Evolutionary conservation across 2,888 invertebrate species (phyloP).

Genomic region (Automeris io): DNA sequence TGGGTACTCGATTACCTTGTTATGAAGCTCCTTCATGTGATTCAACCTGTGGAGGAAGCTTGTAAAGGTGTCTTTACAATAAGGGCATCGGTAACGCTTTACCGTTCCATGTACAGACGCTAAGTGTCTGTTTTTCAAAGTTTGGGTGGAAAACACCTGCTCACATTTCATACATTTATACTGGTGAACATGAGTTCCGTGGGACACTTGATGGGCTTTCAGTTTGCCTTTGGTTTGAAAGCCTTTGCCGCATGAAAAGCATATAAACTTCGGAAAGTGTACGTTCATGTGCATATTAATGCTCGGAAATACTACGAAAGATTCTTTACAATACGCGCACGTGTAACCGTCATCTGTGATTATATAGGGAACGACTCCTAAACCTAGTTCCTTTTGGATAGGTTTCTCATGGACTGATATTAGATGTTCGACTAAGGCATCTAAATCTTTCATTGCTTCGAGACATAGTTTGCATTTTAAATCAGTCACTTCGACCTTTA

Average conservation of each 20-base stretch:
- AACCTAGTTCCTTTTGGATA: constrained; percentile 33
- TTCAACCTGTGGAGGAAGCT: constrained; percentile 43
- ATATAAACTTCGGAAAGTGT: constrained; percentile 62
- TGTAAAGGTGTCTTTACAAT: constrained; percentile 52
- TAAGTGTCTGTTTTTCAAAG: constrained; percentile 41
- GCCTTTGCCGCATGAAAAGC: constrained; percentile 56
- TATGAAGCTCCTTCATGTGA: constrained; percentile 44
- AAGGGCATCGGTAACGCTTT: constrained; percentile 23
- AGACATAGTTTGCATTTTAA: constrained; percentile 51
- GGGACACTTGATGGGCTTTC: constrained; percentile 45
- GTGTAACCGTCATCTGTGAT: constrained; percentile 34
- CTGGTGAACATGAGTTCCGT: constrained; percentile 26
- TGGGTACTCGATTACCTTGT: constrained; percentile 47
- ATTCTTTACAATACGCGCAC: constrained; percentile 45
- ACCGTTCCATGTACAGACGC: constrained; percentile 36
- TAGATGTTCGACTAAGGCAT: constrained; percentile 46
- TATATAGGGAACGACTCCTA: constrained; percentile 52
- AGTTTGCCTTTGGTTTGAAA: constrained; percentile 46
- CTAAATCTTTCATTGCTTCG: constrained; percentile 29
- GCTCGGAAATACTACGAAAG: constrained; percentile 49
- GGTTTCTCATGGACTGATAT: constrained; percentile 39
- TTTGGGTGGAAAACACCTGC: constrained; percentile 35
- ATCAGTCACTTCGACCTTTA: constrained; percentile 54
- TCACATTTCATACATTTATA: constrained; percentile 50
- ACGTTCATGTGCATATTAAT: constrained; percentile 57